Evolutionary conservation across 2,888 invertebrate species (phyloP).

Genomic region (Stenichneumon culpator): DNA sequence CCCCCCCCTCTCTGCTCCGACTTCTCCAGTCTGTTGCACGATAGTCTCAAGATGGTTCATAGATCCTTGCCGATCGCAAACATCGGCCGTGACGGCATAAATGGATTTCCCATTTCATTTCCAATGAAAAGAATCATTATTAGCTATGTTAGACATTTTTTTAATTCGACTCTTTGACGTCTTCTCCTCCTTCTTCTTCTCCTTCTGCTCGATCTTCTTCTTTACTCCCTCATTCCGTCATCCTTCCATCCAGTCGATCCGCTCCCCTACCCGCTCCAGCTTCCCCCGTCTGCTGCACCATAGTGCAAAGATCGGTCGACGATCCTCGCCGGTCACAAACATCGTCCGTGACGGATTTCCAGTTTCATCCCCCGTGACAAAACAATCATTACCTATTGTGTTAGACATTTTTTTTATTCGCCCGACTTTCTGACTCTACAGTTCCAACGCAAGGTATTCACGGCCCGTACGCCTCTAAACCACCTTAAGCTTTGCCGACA

Average conservation of each 20-base stretch:
- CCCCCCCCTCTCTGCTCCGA: neutral
- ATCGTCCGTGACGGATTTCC: too few relatives aligned
- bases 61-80: neutral
- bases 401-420: too few relatives aligned
- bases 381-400: too few relatives aligned
- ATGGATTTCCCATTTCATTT: too few relatives aligned
- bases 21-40: neutral
- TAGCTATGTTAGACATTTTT: too few relatives aligned
- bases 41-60: neutral
- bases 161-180: neutral
- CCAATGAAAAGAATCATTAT: too few relatives aligned
- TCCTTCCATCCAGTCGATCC: conserved; percentile 26
- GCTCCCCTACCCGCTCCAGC: neutral
- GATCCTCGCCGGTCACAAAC: neutral
- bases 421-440: neutral
- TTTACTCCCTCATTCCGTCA: conserved; percentile 44
- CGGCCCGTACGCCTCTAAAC: conserved; percentile 4
- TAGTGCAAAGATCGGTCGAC: neutral
- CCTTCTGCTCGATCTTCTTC: conserved; percentile 14
- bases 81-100: too few relatives aligned
- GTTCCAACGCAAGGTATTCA: neutral
- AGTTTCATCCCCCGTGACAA: too few relatives aligned
- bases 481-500: conserved; percentile 14
- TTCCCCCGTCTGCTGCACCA: neutral
- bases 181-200: conserved; percentile 46